These are phyloP conservation scores for Rhynchophorus ferrugineus DNA, from an alignment of 1,140 invertebrate genomes.

Conservation along the genomic window DNA sequence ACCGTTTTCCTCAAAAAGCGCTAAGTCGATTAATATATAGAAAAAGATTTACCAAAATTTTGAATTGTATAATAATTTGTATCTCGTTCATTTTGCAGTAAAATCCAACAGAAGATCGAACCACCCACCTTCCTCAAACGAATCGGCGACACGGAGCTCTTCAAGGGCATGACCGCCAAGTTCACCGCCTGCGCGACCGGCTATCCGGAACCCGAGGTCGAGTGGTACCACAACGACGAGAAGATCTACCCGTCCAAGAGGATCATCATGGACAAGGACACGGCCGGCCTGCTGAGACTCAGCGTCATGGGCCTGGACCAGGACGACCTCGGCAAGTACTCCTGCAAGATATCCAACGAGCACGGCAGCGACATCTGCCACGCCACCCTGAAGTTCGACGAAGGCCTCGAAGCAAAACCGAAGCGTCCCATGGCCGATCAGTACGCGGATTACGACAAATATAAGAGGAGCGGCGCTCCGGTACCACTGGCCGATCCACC, in stretches of 20 bases:
- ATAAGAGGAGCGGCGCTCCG: slow-evolving; percentile 69
- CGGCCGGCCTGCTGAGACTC: slow-evolving; percentile 70
- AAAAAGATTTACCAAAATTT: too few species aligned
- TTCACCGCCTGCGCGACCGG: slow-evolving; percentile 85
- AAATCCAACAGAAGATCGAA: slow-evolving; percentile 66
- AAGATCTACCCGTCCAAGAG: slow-evolving; percentile 72
- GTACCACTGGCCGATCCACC: slow-evolving; percentile 80
- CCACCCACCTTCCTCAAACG: slow-evolving; percentile 81
- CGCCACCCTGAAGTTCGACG: slow-evolving; percentile 73
- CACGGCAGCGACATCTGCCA: slow-evolving; percentile 77
- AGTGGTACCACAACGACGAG: slow-evolving; percentile 76
- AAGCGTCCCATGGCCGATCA: slow-evolving; percentile 70
- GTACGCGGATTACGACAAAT: slow-evolving; percentile 77
- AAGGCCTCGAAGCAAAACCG: slow-evolving; percentile 53
- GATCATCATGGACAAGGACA: slow-evolving; percentile 74
- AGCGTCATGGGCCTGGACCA: slow-evolving; percentile 65
- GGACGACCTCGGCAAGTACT: slow-evolving; percentile 75
- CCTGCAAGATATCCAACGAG: slow-evolving; percentile 71
- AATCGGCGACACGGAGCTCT: slow-evolving; percentile 81
- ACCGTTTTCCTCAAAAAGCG: too few species aligned
- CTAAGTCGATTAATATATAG: too few species aligned
- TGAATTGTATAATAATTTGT: too few species aligned
- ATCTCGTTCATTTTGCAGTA: slow-evolving; percentile 49
- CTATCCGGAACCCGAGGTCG: slow-evolving; percentile 75
- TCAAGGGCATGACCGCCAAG: slow-evolving; percentile 80